Percentiles rank a stretch among this genome's conserved stretches.
phyloP scores from a whole-genome alignment of 2,888 invertebrate species.

The Drosophila borealis region DNA sequence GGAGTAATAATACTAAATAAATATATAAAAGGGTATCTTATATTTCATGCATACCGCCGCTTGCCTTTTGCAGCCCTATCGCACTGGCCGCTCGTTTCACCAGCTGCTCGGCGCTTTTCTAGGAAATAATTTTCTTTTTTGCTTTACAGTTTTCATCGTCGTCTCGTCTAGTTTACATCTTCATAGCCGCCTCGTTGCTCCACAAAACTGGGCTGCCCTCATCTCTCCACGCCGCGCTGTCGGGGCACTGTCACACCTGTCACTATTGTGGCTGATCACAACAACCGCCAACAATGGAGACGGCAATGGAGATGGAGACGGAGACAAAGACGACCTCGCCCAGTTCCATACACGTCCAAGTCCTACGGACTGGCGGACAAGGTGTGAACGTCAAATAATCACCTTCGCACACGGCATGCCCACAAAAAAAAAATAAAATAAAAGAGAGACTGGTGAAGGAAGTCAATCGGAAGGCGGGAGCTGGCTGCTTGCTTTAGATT shows the following conservation, averaged over 20 bases:
- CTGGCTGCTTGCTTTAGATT: conserved; percentile 27
- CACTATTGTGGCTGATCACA: conserved; percentile 78
- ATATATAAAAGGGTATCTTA: conserved; percentile 14
- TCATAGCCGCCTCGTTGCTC: conserved; percentile 53
- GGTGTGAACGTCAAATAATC: conserved; percentile 80
- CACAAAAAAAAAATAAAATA: conserved; percentile 19
- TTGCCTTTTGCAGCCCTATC: conserved; percentile 23
- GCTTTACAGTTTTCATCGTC: conserved; percentile 47
- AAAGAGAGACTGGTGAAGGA: conserved; percentile 5
- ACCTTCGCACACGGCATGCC: conserved; percentile 69
- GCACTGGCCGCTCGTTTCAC: conserved; percentile 40
- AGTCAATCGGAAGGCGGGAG: conserved; percentile 28
- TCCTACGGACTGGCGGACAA: conserved; percentile 57
- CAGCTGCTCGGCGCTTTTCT: conserved; percentile 57
- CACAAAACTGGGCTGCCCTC: conserved; percentile 43
- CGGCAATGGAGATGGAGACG: conserved; percentile 12
- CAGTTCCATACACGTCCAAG: conserved; percentile 27
- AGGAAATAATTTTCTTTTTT: conserved; percentile 71
- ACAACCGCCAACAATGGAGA: conserved; percentile 64
- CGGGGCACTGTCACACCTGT: conserved; percentile 76
- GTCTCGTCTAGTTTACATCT: conserved; percentile 73
- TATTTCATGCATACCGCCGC: background rate
- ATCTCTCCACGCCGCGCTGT: conserved; percentile 37
- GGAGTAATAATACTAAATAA: too few relatives aligned
- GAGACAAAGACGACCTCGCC: conserved; percentile 55